Evolutionary conservation across 1,140 invertebrate genomes (phyloP), one percentile per base, ranked within the genome.

Genomic region (Trypoxylus dichotomus): DNA sequence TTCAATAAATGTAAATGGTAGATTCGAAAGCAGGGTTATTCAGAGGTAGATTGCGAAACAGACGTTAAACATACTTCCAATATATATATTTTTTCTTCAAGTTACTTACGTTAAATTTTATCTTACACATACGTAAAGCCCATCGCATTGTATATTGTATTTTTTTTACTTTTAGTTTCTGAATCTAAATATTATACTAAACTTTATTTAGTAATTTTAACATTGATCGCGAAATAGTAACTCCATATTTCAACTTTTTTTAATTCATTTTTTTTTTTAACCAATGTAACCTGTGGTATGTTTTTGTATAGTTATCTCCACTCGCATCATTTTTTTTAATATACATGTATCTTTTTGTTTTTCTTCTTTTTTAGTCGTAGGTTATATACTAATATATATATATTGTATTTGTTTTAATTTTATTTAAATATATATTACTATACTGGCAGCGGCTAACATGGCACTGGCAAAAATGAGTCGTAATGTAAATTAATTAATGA

Each of bases 391-490:
- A 24, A 68, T 1, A 68, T 68, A 68, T 68, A 68, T 68, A 68
- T 68, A 68, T 68, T 68, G 47, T 27, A 63, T 63, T 25, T 27
- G 19, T 68, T 68, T 29, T 29, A 7, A 68, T 24, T 68, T 68
- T 68, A 68, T 68, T 21, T 29, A 68, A 68, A 68, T 68, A 68
- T 24, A 68, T 60, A 60, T 60, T n/a, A n/a, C n/a, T 72, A 72
- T 74, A 74, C 72, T 74, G 72, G 72, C 72, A 74, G 72, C 72
- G 21, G 72, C 72, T 74, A 74, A 68, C 19, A 68, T 68, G 60
- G 60, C 60, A 68, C 60, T 68, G 60, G 60, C 60, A 15, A 68
- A 24, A 29, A 27, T 68, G 11, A 13, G 25, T 25, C 27, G 21
- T 68, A 11, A 24, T 68, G 60, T 68, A 37, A 37, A 37, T 37